Base-by-base conservation (phyloP, 30 jellyfish, hydroid and myxozoan genomes). In the Nemopilema nomurai region DNA sequence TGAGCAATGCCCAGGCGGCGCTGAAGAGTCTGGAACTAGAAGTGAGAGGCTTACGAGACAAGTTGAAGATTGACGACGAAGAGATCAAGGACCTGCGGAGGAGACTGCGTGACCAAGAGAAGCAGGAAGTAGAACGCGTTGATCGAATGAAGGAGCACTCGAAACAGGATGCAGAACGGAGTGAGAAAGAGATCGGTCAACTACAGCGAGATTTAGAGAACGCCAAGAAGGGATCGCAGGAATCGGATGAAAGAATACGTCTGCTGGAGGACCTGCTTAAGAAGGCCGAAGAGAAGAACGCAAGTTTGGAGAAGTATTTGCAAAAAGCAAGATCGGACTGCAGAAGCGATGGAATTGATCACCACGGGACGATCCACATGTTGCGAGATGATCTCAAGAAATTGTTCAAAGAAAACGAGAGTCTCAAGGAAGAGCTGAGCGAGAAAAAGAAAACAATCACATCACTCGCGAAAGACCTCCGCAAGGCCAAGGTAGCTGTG, bases 331-430 rank as follows among this genome's bases (percentile, higher is more conserved):
- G 97, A 24, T 57, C 94, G 1, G 93, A 96, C 1, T 86, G 92
- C 51, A 79, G 80, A 49, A 81, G 91, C 28, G 90, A 86, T 21
- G 96, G 90, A 0, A 88, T 82, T 51, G 97, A 94, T 63, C 93
- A 94, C 66, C 96, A 89, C 27, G 97, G 99, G 28, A 94, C 99
- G 20, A 94, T 94, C 21, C 99, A 94, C 77, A 77, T 94, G 97
- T 84, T 94, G 19, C 77, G 99, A 70, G 99, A 94, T 73, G 99
- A 94, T 51, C 51, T 94, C 67, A 94, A 94, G 87, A 89, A 87
- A 75, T 73, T 94, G 28, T 86, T 96, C 75, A 94, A 94, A 72
- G 99, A 94, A 71, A 94, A 94, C 64, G 96, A 96, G 33, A 91
- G 87, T 51, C 72, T 94, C 69, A 94, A 94, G 69, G 84, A 90